Evolutionary conservation across 2,888 invertebrate species (phyloP), one percentile per base, ranked within the genome.

Genomic region (Amphimallon solstitiale): DNA sequence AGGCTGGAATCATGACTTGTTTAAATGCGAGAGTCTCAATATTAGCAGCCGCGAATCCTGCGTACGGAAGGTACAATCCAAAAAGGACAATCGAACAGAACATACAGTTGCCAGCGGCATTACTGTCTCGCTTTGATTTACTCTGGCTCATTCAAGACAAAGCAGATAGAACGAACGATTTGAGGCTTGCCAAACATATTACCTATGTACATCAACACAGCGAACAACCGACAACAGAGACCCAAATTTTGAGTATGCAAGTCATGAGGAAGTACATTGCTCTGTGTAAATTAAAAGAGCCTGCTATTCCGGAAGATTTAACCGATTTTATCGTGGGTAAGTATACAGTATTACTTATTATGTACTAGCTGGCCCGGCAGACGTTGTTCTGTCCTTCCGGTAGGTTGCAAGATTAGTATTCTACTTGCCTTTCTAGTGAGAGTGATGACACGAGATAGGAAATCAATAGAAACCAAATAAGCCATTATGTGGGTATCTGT

Each of bases 1-100:
- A 92, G 92, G 98, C 98, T 34, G 99, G 99, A 66, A 99, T 99
- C 76, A 95, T 98, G 94, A 98, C 98, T 0, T 94, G 95, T 60
- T 84, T 99, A 70, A 99, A 99, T 85, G 99, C 99, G 0, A 89
- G 99, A 70, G 97, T 96, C 61, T 94, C 98, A 0, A 98, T 99
- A 78, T 85, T 99, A 71, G 99, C 99, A 17, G 99, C 99, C 2
- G 99, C 99, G 1, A 99, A 99, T 88, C 99, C 99, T 1, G 97
- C 98, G 1, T 99, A 93, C 82, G 99, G 99, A 5, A 90, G 98
- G 66, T 99, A 99, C 86, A 98, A 99, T 85, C 94, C 97, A 0
- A 94, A 95, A 79, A 89, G 95, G 62, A 90, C 95, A 10, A 89
- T 99, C 68, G 98, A 98, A 80, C 97, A 98, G 82, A 99, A 99